phyloP scores from a whole-genome alignment of 2,113 vertebrate species.

The Irena cyanogastra region DNA sequence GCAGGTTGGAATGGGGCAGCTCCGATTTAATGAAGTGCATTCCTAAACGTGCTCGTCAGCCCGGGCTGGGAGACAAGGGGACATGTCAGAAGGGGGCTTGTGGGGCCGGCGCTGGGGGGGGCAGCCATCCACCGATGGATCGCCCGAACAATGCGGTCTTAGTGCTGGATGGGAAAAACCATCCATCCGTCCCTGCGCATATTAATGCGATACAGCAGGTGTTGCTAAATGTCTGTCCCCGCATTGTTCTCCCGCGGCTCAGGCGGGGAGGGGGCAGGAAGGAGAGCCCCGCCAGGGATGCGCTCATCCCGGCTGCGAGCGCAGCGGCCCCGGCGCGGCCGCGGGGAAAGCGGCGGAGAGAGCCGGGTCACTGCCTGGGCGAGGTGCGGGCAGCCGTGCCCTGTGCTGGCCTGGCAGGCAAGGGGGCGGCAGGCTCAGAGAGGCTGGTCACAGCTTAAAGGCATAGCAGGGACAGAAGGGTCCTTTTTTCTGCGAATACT shows the following conservation, averaged over 20 bases:
- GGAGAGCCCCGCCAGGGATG: neutral
- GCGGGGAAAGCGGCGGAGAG: neutral
- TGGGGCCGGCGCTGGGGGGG: neutral
- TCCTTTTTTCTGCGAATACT: neutral
- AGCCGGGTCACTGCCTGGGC: neutral
- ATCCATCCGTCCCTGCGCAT: slow-evolving; percentile 65
- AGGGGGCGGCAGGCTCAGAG: fast-evolving
- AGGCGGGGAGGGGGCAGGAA: slow-evolving; percentile 22
- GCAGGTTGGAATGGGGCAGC: slow-evolving; percentile 90
- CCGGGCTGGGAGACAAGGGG: slow-evolving; percentile 66
- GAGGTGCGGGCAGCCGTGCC: neutral
- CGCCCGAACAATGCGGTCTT: slow-evolving; percentile 66
- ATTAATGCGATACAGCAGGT: slow-evolving; percentile 76
- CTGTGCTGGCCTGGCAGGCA: neutral
- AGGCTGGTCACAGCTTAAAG: neutral
- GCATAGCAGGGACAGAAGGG: neutral
- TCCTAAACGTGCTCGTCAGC: slow-evolving; percentile 81
- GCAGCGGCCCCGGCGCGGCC: neutral
- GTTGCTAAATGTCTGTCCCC: slow-evolving; percentile 64
- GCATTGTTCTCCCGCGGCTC: slow-evolving; percentile 54
- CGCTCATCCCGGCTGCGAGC: neutral
- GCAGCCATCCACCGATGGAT: slow-evolving; percentile 56
- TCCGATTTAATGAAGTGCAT: slow-evolving; percentile 92
- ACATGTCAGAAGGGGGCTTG: slow-evolving; percentile 60
- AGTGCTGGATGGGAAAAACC: slow-evolving; percentile 48